Evolutionary conservation across 2,888 invertebrate genomes (phyloP), one percentile per base, ranked within the genome.

Genomic region (Synergus itoensis): DNA sequence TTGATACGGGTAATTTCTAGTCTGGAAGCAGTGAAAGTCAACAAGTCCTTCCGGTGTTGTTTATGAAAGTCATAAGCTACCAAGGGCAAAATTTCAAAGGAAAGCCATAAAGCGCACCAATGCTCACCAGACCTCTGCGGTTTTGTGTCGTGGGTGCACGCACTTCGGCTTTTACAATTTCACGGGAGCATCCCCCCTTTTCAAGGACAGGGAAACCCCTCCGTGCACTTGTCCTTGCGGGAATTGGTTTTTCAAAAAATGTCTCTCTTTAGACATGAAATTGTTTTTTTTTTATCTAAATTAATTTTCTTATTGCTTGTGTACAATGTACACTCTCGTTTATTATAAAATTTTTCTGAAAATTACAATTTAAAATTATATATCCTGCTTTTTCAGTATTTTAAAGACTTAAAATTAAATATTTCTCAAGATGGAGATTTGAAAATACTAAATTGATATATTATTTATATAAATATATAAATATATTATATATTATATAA

Each of bases 11-110:
- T 63, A 80, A 76, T 79, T 79, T 80, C 79, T 77, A 78, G 80
- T 80, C 82, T 80, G 77, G 80, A 65, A 80, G 77, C 79, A 82
- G 82, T 82, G 82, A 82, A 82, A 82, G 82, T 82, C 62, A 48
- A 73, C 73, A 73, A 73, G 48, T 73, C 73, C 73, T 73, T 41
- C 60, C 76, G 77, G 63, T 21, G 16, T 43, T 65, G 67, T 77
- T 80, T 73, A 79, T 77, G 82, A 82, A 80, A 82, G 80, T 76
- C 60, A 67, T 79, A 69, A 80, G 77, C 60, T 73, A 9, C 57
- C 82, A 79, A 82, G 80, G 80, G 79, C 79, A 73, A 36, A 36
- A 53, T 73, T 73, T 73, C 73, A 73, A 73, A 73, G 48, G 73
- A 73, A 36, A 53, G 73, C 36, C 73, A 73, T 73, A 73, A 73